These are phyloP conservation scores for Daubentonia madagascariensis DNA, from an alignment of 2,113 vertebrate species.

Conservation along the genomic window DNA sequence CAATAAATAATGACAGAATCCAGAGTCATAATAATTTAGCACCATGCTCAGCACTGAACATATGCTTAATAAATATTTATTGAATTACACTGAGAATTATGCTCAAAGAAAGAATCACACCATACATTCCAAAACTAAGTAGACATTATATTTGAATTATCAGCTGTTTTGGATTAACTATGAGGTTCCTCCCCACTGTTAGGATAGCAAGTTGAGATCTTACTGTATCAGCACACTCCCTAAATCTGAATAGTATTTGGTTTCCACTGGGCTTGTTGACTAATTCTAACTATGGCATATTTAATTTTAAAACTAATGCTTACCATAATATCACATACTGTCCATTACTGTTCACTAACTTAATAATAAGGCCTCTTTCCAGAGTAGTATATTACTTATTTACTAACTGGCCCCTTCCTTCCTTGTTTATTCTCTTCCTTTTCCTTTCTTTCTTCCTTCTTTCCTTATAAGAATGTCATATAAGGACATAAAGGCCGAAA, in stretches of 20 bases:
- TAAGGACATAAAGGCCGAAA: background rate
- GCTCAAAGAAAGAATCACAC: constrained; percentile 8
- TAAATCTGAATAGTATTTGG: constrained; percentile 14
- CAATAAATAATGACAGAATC: background rate
- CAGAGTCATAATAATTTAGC: background rate
- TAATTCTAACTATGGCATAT: background rate
- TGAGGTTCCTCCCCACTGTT: constrained; percentile 12
- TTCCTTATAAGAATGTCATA: background rate
- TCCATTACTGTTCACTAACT: background rate
- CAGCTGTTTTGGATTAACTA: constrained; percentile 68
- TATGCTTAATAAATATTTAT: background rate
- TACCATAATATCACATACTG: background rate
- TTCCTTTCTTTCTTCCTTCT: background rate
- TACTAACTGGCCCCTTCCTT: background rate
- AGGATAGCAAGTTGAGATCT: constrained; percentile 45
- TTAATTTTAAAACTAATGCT: constrained; percentile 37
- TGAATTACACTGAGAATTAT: background rate
- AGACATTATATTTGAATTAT: constrained; percentile 50
- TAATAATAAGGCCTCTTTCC: background rate
- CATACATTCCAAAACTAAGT: constrained; percentile 49
- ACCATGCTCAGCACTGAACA: background rate
- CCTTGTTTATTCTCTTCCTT: background rate
- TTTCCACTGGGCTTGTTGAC: background rate
- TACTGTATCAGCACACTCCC: constrained; percentile 32
- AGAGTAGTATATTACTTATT: background rate